Percentiles rank a stretch among this genome's conserved stretches.
phyloP scores from a whole-genome alignment of 2,797 vertebrate species.

The Protosalanx chinensis region DNA sequence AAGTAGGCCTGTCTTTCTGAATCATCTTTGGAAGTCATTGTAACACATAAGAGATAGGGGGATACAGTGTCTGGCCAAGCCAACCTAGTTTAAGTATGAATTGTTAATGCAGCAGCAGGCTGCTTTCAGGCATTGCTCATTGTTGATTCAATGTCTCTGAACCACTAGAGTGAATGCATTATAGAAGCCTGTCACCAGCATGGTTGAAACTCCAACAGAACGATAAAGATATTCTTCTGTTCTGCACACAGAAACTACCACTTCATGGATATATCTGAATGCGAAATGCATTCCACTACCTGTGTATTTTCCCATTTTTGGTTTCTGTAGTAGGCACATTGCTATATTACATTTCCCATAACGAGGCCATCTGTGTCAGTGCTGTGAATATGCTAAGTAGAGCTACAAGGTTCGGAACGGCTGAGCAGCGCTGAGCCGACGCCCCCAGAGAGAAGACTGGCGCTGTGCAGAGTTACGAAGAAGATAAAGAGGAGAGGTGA shows the following conservation, averaged over 20 bases:
- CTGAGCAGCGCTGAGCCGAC: constrained; percentile 7
- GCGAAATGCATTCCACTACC: background rate
- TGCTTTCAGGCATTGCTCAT: background rate
- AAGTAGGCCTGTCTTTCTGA: background rate
- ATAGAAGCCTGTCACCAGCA: background rate
- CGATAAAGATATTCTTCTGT: background rate
- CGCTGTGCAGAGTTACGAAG: constrained; percentile 44
- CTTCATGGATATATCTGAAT: background rate
- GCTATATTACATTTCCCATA: background rate
- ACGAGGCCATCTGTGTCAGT: background rate
- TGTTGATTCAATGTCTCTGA: background rate
- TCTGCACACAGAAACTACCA: background rate
- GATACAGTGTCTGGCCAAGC: background rate
- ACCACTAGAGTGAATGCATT: background rate
- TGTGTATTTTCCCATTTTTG: background rate
- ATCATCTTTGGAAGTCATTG: constrained; percentile 7
- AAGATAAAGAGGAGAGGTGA: constrained; percentile 49
- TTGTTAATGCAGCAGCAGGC: background rate
- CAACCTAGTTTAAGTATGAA: constrained; percentile 2
- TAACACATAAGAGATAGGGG: background rate
- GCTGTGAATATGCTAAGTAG: constrained; percentile 11
- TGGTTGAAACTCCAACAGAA: background rate
- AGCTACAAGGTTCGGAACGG: background rate
- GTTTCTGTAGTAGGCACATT: background rate
- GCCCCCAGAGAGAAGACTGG: constrained; percentile 36